Conservation (phyloP, 2,113 vertebrate species). For the Paralichthys olivaceus region DNA sequence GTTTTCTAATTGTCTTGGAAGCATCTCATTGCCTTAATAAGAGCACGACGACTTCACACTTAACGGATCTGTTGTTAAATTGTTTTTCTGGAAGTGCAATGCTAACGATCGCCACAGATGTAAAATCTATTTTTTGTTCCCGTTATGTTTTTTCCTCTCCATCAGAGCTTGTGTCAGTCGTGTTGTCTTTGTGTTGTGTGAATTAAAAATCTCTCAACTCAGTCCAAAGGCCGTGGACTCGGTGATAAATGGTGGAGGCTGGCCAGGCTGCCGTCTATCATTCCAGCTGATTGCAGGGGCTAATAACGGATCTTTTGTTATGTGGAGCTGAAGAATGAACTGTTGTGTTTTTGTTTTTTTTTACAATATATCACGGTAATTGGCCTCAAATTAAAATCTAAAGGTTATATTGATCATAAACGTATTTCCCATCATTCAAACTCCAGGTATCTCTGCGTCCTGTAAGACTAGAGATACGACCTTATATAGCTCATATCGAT, state of each 20-base stretch:
- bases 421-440: too few species aligned
- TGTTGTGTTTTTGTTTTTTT: slow-evolving; percentile 40
- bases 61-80: not conserved
- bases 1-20: slow-evolving; percentile 11
- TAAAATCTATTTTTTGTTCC: not conserved
- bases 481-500: too few species aligned
- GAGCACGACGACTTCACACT: not conserved
- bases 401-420: too few species aligned
- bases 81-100: not conserved
- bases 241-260: slow-evolving; percentile 49
- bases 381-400: too few species aligned
- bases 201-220: slow-evolving; percentile 47
- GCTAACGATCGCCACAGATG: not conserved
- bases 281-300: slow-evolving; percentile 31
- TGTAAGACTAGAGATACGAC: too few species aligned
- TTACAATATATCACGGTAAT: too few species aligned
- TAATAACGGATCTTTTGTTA: slow-evolving; percentile 54
- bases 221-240: slow-evolving; percentile 43
- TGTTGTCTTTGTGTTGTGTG: slow-evolving; percentile 34
- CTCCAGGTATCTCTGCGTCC: too few species aligned
- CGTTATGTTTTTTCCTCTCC: slow-evolving; percentile 5
- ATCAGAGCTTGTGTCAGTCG: slow-evolving; percentile 42
- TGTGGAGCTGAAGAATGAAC: slow-evolving; percentile 32
- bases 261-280: slow-evolving; percentile 38
- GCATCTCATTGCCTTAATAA: not conserved